Conservation (phyloP, 2,113 vertebrate genomes). For the Furnarius figulus region DNA sequence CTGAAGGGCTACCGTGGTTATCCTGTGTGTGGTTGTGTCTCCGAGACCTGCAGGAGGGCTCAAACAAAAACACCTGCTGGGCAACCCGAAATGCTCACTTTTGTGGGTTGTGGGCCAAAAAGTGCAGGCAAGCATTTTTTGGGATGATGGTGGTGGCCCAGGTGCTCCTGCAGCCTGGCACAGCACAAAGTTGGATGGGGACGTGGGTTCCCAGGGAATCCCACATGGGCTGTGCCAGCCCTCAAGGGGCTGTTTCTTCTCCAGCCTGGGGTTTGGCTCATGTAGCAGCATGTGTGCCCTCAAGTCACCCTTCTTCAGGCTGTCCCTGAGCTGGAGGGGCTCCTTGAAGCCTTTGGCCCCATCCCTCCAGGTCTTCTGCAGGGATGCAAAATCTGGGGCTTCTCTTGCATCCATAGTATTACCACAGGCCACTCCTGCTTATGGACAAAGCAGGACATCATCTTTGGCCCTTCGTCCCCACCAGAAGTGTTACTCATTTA, state of each 20-base stretch:
- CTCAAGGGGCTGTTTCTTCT: background rate
- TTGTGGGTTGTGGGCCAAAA: fast-evolving
- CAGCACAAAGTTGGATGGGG: fast-evolving
- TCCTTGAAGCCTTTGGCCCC: background rate
- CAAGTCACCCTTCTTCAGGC: background rate
- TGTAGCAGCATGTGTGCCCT: fast-evolving
- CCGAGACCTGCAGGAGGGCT: background rate
- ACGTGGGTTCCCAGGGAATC: background rate
- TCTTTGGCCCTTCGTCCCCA: background rate
- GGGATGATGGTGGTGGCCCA: background rate
- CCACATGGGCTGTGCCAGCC: background rate
- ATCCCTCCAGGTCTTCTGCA: background rate
- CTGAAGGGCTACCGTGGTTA: background rate
- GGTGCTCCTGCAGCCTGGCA: background rate
- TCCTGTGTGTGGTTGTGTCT: background rate
- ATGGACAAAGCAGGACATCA: background rate
- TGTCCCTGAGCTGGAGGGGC: background rate
- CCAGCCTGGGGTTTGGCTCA: background rate
- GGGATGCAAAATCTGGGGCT: background rate
- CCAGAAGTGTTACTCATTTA: background rate
- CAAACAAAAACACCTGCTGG: background rate
- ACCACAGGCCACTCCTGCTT: background rate
- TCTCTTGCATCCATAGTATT: background rate
- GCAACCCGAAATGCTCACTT: background rate
- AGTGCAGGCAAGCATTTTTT: background rate